Conservation (phyloP, 1,140 invertebrate species). For the Heliothis virescens region DNA sequence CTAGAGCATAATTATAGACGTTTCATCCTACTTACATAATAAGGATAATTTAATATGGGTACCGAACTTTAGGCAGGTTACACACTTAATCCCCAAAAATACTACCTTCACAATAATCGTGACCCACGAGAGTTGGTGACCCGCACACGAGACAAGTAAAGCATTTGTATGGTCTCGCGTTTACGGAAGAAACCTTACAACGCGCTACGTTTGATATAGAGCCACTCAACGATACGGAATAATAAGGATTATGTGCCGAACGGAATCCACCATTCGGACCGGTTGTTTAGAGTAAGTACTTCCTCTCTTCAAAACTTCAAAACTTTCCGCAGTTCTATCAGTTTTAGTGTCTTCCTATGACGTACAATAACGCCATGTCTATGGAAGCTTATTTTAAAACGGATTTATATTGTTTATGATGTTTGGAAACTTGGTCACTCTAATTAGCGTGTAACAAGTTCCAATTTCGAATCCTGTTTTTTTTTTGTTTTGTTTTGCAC, state of each 20-base stretch:
- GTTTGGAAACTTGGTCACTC: too few species aligned
- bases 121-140: not conserved
- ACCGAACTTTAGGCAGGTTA: too few species aligned
- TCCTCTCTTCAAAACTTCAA: not conserved
- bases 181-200: slow-evolving; percentile 39
- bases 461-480: not conserved
- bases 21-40: too few species aligned
- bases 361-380: too few species aligned
- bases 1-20: too few species aligned
- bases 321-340: not conserved
- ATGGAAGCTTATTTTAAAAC: too few species aligned
- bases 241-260: not conserved
- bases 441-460: not conserved
- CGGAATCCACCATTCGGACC: not conserved
- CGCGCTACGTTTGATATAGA: slow-evolving; percentile 35
- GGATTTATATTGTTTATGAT: too few species aligned
- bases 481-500: not conserved
- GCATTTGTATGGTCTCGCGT: slow-evolving; percentile 30
- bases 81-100: slow-evolving; percentile 34
- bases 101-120: not conserved
- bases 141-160: not conserved
- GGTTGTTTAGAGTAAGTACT: not conserved
- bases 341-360: too few species aligned
- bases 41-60: too few species aligned
- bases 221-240: slow-evolving; percentile 31